Percentiles rank a stretch among this genome's conserved stretches.
Evolutionary conservation across 2,797 vertebrate species (phyloP).

Genomic region (Nannoperca obscura): DNA sequence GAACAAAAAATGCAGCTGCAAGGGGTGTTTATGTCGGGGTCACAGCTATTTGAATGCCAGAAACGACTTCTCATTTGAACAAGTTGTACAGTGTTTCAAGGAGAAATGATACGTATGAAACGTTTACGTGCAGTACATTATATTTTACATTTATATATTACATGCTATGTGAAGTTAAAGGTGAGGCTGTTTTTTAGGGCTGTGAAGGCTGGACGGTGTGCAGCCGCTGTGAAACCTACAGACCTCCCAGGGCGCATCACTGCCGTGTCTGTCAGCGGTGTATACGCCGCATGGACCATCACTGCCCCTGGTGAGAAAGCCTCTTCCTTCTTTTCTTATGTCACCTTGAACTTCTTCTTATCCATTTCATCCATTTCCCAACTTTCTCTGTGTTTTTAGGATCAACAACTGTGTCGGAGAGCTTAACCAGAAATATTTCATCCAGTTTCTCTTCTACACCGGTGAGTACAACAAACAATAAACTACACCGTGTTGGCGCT

Average conservation of each 20-base stretch:
- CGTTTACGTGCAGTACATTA: no score
- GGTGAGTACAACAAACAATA: conserved; percentile 70
- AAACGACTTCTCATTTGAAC: no score
- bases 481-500: no score
- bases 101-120: no score
- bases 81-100: no score
- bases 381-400: conserved; percentile 67
- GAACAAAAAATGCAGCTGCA: no score
- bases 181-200: conserved; percentile 61
- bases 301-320: conserved; percentile 86
- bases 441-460: conserved; percentile 90
- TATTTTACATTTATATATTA: no score
- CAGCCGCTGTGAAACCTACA: conserved; percentile 88
- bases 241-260: conserved; percentile 86
- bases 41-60: no score
- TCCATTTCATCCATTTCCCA: not conserved
- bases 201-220: conserved; percentile 90
- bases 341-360: not conserved
- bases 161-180: not conserved
- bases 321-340: no score
- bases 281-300: conserved; percentile 89
- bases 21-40: not conserved
- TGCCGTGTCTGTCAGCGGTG: conserved; percentile 88
- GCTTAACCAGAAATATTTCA: conserved; percentile 91
- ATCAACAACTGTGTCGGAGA: conserved; percentile 91